Base-by-base conservation (phyloP, 2,888 invertebrate genomes). In the Priocnemis perturbator region DNA sequence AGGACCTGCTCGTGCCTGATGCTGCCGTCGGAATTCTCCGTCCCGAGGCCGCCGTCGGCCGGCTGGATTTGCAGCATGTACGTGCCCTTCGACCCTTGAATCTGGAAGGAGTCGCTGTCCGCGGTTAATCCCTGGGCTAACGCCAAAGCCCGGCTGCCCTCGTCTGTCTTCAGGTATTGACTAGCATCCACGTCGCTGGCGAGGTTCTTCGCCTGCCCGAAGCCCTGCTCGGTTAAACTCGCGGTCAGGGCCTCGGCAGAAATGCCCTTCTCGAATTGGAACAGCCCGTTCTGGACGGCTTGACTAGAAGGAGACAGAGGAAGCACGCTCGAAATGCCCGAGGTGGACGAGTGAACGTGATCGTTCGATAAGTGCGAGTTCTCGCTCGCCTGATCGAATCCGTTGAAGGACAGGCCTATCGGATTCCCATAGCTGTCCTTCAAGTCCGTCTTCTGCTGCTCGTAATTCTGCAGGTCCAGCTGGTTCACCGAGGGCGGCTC, bases 41-140 rank as follows among this genome's bases (percentile, higher is more conserved):
- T 90, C 76, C 86, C 90, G 0, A 87, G 82, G 82, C 89, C 85
- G 14, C 91, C 91, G 76, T 93, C 92, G 0, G 94, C 93, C 0
- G 94, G 91, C 83, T 95, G 95, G 59, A 95, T 95, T 86, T 96
- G 95, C 15, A 96, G 89, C 0, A 94, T 93, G 84, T 95, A 96
- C 2, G 92, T 91, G 0, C 93, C 93, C 17, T 91, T 90, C 26
- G 92, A 91, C 0, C 92, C 93, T 48, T 89, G 88, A 58, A 89
- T 84, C 70, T 89, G 87, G 65, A 88, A 88, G 2, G 84, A 86
- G 56, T 88, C 85, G 3, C 79, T 67, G 9, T 83, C 81, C 0
- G 81, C 71, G 2, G 83, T 70, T 17, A 87, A 69, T 3, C 83
- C 82, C 57, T 85, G 83, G 3, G 86, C 85, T 2, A 88, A 47